phyloP scores from a whole-genome alignment of 2,888 invertebrate genomes.

The Dastarcus helophoroides region DNA sequence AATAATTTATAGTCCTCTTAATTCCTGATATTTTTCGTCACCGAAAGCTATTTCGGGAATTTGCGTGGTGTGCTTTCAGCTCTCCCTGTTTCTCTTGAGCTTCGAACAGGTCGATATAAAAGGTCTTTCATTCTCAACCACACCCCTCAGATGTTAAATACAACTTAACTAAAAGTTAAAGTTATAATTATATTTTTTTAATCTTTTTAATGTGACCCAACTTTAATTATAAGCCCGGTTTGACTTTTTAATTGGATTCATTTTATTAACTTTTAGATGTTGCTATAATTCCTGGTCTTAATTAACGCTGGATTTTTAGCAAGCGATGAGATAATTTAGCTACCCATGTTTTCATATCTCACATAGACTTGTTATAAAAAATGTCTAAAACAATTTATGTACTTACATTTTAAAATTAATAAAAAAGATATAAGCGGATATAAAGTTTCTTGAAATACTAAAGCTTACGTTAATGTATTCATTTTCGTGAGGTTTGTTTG shows the following conservation, averaged over 20 bases:
- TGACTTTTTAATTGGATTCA: conserved; percentile 11
- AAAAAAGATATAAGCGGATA: too few relatives aligned
- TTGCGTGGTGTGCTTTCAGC: conserved; percentile 26
- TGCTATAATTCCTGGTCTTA: neutral
- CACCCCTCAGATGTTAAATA: conserved; percentile 25
- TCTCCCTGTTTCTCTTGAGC: conserved; percentile 27
- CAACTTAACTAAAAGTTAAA: conserved; percentile 18
- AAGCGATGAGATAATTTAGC: too few relatives aligned
- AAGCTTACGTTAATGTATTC: too few relatives aligned
- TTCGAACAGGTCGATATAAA: conserved; percentile 28
- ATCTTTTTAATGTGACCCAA: conserved; percentile 7
- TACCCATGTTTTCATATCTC: too few relatives aligned
- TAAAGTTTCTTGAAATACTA: too few relatives aligned
- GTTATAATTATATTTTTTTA: conserved; percentile 15
- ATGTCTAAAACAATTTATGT: too few relatives aligned
- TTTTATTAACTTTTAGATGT: conserved; percentile 6
- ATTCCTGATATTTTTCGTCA: conserved; percentile 28
- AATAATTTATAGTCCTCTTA: too few relatives aligned
- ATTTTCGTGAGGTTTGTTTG: too few relatives aligned
- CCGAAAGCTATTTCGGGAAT: conserved; percentile 28
- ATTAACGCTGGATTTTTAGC: too few relatives aligned
- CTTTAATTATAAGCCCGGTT: conserved; percentile 10
- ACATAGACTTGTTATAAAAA: too few relatives aligned
- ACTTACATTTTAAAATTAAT: too few relatives aligned
- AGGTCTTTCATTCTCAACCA: conserved; percentile 27